A percentile compares a stretch with the other conserved stretches of the same genome.
Conservation (phyloP, 2,113 vertebrate species). For the Odobenus rosmarus region DNA sequence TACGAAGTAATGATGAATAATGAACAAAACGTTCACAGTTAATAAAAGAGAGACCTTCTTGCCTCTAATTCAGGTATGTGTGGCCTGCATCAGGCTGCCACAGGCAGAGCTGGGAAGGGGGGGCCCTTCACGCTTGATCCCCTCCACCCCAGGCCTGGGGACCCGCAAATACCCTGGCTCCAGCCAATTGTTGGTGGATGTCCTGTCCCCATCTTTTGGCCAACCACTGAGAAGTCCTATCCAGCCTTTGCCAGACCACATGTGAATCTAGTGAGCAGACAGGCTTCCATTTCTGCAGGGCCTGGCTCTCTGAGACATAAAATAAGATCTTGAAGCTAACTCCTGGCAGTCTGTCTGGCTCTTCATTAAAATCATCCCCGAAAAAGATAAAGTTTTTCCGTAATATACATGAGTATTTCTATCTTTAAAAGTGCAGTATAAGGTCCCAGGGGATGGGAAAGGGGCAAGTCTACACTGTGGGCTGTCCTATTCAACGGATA, state of each 20-base stretch:
- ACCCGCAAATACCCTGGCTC: rapidly evolving
- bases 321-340: neutral
- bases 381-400: neutral
- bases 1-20: neutral
- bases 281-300: neutral
- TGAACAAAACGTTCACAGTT: neutral
- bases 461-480: neutral
- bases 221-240: neutral
- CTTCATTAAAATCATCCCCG: neutral
- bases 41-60: neutral
- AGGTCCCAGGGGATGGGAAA: no score
- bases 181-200: neutral
- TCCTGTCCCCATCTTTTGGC: neutral
- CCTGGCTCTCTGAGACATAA: neutral
- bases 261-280: neutral
- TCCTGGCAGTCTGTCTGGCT: neutral
- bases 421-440: neutral
- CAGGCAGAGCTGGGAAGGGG: neutral
- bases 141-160: rapidly evolving
- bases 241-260: neutral
- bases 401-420: neutral
- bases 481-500: rapidly evolving
- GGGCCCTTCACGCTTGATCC: rapidly evolving
- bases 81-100: neutral
- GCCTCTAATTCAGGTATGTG: no score